phyloP scores from a whole-genome alignment of 2,113 vertebrate species.

The Turdus rufiventris region DNA sequence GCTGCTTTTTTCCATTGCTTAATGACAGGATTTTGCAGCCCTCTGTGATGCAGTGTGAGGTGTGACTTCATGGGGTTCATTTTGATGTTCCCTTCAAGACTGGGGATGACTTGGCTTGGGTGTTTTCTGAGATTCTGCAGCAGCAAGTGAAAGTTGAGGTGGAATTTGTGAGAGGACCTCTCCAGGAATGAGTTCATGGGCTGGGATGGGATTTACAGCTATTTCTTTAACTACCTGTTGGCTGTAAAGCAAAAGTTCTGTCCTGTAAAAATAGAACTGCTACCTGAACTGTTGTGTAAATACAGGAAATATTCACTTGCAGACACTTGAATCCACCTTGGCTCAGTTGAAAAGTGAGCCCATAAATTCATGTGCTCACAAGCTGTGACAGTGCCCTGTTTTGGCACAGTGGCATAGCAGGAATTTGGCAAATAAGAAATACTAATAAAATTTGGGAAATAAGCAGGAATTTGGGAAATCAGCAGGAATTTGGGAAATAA shows the following conservation, averaged over 20 bases:
- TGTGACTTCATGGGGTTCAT: background rate
- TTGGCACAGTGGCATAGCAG: background rate
- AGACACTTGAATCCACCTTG: background rate
- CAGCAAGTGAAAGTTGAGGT: background rate
- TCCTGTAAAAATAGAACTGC: background rate
- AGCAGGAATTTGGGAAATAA: background rate
- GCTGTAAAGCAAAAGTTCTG: background rate
- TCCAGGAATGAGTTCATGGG: background rate
- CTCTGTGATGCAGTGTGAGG: background rate
- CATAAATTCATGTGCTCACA: background rate
- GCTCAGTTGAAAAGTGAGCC: background rate
- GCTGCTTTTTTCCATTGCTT: slow-evolving; percentile 34
- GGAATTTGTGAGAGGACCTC: background rate
- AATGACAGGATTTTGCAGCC: slow-evolving; percentile 5
- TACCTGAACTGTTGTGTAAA: background rate
- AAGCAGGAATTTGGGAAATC: background rate
- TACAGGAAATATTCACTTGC: background rate
- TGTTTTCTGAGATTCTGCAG: background rate
- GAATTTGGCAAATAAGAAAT: background rate
- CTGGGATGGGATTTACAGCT: background rate
- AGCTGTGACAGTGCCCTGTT: background rate
- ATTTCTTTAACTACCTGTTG: background rate
- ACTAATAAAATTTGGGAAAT: background rate
- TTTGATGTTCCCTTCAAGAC: background rate
- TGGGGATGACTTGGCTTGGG: background rate